These are phyloP conservation scores for Cyprinodon diabolis DNA, from an alignment of 2,797 vertebrate genomes.

Conservation along the genomic window DNA sequence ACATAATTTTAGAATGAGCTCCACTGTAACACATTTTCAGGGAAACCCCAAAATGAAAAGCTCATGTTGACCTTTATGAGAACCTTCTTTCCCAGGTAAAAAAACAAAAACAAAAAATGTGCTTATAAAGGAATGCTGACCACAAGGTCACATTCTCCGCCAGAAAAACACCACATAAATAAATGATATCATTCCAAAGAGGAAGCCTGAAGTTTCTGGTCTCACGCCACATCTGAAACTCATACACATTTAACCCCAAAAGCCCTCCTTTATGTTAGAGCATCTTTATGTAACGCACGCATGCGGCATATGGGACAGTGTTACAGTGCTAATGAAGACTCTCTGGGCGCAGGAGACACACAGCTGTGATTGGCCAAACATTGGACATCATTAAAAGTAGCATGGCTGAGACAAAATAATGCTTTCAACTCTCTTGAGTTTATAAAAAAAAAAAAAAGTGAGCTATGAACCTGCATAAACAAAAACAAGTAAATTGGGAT, in stretches of 20 bases:
- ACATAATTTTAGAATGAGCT: too few relatives aligned
- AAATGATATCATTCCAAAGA: conserved; percentile 38
- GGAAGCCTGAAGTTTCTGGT: conserved; percentile 36
- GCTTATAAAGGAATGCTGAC: conserved; percentile 15
- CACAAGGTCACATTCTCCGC: conserved; percentile 29
- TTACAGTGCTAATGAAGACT: conserved; percentile 58
- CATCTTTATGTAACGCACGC: conserved; percentile 13
- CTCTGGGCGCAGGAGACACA: conserved; percentile 30
- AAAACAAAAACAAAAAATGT: conserved; percentile 4
- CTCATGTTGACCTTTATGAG: conserved; percentile 4
- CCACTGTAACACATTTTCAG: not conserved
- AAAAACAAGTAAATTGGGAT: conserved; percentile 61
- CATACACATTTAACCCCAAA: conserved; percentile 41
- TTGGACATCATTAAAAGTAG: conserved; percentile 64
- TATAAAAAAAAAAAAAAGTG: conserved; percentile 65
- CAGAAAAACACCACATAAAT: conserved; percentile 37
- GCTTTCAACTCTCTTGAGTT: conserved; percentile 37
- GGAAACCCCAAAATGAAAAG: not conserved
- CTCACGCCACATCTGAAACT: conserved; percentile 51
- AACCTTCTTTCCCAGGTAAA: not conserved
- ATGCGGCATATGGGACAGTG: conserved; percentile 20
- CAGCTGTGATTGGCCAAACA: conserved; percentile 25
- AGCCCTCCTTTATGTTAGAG: conserved; percentile 3
- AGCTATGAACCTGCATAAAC: conserved; percentile 46
- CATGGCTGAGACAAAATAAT: conserved; percentile 41